A percentile compares a stretch with the other conserved stretches of the same genome.
These are phyloP conservation scores for Catocala sponsa DNA, from an alignment of 2,888 invertebrate genomes.

Conservation along the genomic window DNA sequence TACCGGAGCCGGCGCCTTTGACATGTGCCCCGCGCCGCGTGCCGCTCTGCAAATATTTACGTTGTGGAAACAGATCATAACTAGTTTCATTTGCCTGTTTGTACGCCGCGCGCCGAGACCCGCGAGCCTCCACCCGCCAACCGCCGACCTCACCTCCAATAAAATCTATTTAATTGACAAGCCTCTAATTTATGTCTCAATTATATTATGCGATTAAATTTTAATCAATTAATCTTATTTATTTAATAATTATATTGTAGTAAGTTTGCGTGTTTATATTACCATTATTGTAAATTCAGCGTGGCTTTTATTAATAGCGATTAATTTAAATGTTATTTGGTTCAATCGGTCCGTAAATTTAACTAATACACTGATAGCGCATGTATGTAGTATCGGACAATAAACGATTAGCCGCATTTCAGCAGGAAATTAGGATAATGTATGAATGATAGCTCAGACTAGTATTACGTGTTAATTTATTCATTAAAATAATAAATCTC, in stretches of 20 bases:
- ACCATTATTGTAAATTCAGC: not conserved
- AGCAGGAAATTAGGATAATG: conserved; percentile 22
- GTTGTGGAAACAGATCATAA: conserved; percentile 85
- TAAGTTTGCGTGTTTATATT: not conserved
- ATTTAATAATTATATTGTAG: conserved; percentile 1
- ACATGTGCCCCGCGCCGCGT: conserved; percentile 84
- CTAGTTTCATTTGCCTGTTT: conserved; percentile 79
- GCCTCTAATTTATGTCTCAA: conserved; percentile 51
- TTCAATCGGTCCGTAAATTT: conserved; percentile 18
- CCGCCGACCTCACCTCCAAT: conserved; percentile 36
- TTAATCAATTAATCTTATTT: conserved; percentile 5
- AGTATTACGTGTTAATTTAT: not conserved
- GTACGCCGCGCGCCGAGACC: conserved; percentile 48
- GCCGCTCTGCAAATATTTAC: conserved; percentile 86
- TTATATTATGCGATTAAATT: conserved; percentile 23
- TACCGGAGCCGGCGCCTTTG: conserved; percentile 86
- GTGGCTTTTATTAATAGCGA: not conserved
- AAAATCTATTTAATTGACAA: conserved; percentile 63
- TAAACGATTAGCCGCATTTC: conserved; percentile 31
- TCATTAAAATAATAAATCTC: not conserved
- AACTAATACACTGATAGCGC: conserved; percentile 30
- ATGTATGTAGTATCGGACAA: conserved; percentile 25
- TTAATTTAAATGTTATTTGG: conserved; percentile 17
- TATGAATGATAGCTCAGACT: conserved; percentile 24
- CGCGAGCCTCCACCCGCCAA: conserved; percentile 20